phyloP scores from a whole-genome alignment of 2,888 invertebrate species.

The Watsonalla binaria region DNA sequence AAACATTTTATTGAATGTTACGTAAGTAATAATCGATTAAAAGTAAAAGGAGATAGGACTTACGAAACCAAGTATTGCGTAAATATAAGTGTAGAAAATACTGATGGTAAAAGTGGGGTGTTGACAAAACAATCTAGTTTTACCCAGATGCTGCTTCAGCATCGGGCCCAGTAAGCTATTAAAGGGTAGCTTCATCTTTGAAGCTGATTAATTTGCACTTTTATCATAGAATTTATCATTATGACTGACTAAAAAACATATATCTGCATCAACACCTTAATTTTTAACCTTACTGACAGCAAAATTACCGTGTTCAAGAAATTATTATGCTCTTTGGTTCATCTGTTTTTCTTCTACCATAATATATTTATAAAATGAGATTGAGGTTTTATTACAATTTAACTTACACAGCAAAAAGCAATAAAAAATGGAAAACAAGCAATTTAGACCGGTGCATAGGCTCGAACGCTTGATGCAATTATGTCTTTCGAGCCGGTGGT shows the following conservation, averaged over 20 bases:
- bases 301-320: not conserved
- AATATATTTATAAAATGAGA: too few relatives aligned
- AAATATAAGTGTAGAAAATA: slow-evolving; percentile 47
- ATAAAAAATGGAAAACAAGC: too few relatives aligned
- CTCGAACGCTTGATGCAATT: too few relatives aligned
- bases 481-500: too few relatives aligned
- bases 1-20: too few relatives aligned
- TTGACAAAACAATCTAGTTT: slow-evolving; percentile 43
- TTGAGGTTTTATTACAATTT: too few relatives aligned
- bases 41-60: too few relatives aligned
- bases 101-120: slow-evolving; percentile 44
- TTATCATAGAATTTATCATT: slow-evolving; percentile 18
- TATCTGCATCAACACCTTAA: not conserved
- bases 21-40: too few relatives aligned
- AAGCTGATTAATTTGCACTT: slow-evolving; percentile 4
- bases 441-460: too few relatives aligned
- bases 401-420: too few relatives aligned
- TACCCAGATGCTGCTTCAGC: slow-evolving; percentile 44
- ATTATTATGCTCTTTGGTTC: not conserved
- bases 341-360: too few relatives aligned
- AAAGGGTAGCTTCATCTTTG: slow-evolving; percentile 56
- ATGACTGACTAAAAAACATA: not conserved
- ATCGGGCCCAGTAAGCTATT: slow-evolving; percentile 42
- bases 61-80: slow-evolving; percentile 53
- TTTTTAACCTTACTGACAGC: not conserved